Evolutionary conservation across 2,797 vertebrate genomes (phyloP).

Genomic region (Coregonus sp.): DNA sequence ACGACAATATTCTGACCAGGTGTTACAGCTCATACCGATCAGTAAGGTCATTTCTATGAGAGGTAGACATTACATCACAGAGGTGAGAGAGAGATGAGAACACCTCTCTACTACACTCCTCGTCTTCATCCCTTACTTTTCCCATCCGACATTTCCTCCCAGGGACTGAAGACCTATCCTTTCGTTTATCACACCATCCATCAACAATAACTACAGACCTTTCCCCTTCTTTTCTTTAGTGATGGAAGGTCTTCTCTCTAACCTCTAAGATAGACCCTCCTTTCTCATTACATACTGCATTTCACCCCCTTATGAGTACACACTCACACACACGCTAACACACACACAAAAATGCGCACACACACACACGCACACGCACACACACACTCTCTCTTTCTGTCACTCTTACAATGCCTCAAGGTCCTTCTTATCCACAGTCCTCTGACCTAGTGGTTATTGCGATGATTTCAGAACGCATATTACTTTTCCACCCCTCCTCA

Average conservation of each 20-base stretch:
- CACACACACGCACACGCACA: no score
- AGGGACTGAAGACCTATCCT: conserved; percentile 34
- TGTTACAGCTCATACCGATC: conserved; percentile 52
- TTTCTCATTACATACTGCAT: neutral
- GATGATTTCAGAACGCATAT: conserved; percentile 55
- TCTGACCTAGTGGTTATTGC: conserved; percentile 49
- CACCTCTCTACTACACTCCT: conserved; percentile 38
- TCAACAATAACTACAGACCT: conserved; percentile 41
- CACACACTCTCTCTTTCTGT: neutral
- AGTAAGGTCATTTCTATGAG: conserved; percentile 48
- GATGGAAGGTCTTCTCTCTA: conserved; percentile 22
- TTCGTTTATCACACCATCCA: conserved; percentile 49
- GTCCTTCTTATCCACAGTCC: conserved; percentile 23
- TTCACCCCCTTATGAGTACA: neutral
- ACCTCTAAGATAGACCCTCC: no score
- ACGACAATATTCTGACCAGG: conserved; percentile 42
- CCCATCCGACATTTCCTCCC: conserved; percentile 48
- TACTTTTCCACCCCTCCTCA: conserved; percentile 40
- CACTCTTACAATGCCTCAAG: conserved; percentile 9
- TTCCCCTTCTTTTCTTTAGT: conserved; percentile 21
- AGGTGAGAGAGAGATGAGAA: conserved; percentile 16
- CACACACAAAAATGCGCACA: neutral
- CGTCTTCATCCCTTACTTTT: conserved; percentile 38
- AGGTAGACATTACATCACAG: conserved; percentile 34
- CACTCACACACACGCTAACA: conserved; percentile 7